Evolutionary conservation across 1,140 invertebrate genomes (phyloP).

Genomic region (Telenomus remus): DNA sequence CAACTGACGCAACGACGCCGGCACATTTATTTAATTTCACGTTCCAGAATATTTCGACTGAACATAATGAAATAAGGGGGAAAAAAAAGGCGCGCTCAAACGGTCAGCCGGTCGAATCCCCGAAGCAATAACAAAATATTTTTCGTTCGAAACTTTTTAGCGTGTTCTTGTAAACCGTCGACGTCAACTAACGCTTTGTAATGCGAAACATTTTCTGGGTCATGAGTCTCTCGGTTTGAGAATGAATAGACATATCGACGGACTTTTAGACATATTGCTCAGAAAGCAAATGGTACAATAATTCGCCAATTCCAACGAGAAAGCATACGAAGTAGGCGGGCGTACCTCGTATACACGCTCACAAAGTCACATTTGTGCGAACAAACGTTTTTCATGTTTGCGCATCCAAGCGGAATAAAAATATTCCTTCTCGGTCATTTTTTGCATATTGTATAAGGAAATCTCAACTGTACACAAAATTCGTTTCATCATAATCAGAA

Average conservation of each 20-base stretch:
- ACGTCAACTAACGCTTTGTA: constrained; percentile 47
- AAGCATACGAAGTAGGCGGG: neutral
- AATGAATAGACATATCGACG: constrained; percentile 42
- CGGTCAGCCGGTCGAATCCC: constrained; percentile 28
- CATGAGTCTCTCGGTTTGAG: constrained; percentile 31
- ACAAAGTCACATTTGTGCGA: too few species aligned
- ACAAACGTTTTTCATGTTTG: constrained; percentile 16
- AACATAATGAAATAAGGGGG: neutral
- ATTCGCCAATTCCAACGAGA: constrained; percentile 23
- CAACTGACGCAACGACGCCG: too few species aligned
- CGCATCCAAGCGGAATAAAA: constrained; percentile 13
- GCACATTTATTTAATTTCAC: too few species aligned
- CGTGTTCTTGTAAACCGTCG: constrained; percentile 39
- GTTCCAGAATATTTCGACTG: too few species aligned
- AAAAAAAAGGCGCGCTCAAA: neutral
- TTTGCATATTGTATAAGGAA: too few species aligned
- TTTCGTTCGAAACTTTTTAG: constrained; percentile 45
- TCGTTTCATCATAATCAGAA: too few species aligned
- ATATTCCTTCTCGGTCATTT: neutral
- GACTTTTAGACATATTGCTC: constrained; percentile 35
- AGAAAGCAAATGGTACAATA: constrained; percentile 39
- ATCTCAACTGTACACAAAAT: too few species aligned
- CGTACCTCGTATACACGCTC: neutral
- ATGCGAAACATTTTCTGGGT: constrained; percentile 47
- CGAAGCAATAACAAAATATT: constrained; percentile 25